These are phyloP conservation scores for Erpornis zantholeuca DNA, from an alignment of 2,113 vertebrate species.

Conservation along the genomic window DNA sequence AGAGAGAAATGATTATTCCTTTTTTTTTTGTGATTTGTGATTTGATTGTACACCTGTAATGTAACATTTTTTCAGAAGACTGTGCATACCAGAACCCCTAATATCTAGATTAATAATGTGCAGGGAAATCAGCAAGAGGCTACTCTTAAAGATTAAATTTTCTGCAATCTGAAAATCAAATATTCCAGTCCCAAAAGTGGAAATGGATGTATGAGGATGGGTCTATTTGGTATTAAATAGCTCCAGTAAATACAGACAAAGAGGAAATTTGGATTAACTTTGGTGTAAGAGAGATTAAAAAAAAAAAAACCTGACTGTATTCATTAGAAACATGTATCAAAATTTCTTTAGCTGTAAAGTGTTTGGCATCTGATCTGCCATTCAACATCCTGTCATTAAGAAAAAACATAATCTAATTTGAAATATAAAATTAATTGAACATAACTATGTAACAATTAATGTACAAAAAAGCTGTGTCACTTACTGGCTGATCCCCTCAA, in stretches of 20 bases:
- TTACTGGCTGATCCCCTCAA: slow-evolving; percentile 93
- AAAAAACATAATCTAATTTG: not conserved
- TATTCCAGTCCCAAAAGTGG: not conserved
- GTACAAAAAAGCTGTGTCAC: slow-evolving; percentile 50
- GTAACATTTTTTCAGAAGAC: not conserved
- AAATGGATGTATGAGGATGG: not conserved
- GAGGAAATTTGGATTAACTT: not conserved
- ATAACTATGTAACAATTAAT: not conserved
- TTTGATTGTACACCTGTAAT: not conserved
- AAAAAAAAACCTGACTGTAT: fast-evolving
- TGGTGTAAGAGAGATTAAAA: not conserved
- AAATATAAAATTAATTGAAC: not conserved
- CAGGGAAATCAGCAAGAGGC: not conserved
- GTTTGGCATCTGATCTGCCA: not conserved
- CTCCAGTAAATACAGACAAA: not conserved
- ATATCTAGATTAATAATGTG: not conserved
- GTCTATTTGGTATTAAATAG: not conserved
- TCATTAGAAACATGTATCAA: not conserved
- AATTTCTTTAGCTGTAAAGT: not conserved
- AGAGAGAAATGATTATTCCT: not conserved
- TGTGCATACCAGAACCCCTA: not conserved
- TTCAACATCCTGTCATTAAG: not conserved
- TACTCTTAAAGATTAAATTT: not conserved
- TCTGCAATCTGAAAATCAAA: not conserved
- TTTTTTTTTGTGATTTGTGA: not conserved